These are phyloP conservation scores for Platycnemis pennipes DNA, from an alignment of 2,888 invertebrate genomes.

Conservation along the genomic window DNA sequence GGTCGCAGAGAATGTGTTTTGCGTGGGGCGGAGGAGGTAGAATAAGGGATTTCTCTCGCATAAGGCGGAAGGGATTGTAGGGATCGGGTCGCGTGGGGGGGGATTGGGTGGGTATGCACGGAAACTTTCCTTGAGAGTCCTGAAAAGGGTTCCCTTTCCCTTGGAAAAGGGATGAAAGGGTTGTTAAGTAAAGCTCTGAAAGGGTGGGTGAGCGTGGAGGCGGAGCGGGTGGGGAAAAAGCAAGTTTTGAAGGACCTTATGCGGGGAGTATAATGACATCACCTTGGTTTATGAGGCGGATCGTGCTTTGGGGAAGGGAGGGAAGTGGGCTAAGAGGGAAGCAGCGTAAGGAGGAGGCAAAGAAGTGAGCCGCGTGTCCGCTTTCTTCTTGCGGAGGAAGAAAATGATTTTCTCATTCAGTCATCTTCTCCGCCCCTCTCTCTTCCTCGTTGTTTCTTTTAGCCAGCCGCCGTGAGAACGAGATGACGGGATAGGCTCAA, in stretches of 20 bases:
- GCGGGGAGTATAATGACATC: slow-evolving; percentile 4
- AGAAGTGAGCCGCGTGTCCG: not conserved
- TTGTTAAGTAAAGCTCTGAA: slow-evolving; percentile 33
- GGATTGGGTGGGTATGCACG: not conserved
- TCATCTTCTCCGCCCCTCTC: not conserved
- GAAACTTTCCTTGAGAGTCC: slow-evolving; percentile 22
- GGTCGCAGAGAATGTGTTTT: not conserved
- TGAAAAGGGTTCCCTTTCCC: slow-evolving; percentile 20
- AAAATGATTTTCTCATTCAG: not conserved
- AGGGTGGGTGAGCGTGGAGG: not conserved
- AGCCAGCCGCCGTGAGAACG: not conserved
- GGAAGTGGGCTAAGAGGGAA: not conserved
- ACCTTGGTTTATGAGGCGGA: slow-evolving; percentile 2
- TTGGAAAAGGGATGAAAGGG: slow-evolving; percentile 14
- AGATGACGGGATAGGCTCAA: not conserved
- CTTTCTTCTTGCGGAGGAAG: not conserved
- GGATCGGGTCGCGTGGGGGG: not conserved
- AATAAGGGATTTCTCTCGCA: not conserved
- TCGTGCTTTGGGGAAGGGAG: not conserved
- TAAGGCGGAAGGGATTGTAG: not conserved
- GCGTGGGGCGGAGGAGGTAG: not conserved
- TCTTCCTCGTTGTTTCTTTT: not conserved
- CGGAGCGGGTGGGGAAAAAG: not conserved
- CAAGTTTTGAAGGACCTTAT: not conserved
- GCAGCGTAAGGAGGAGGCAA: not conserved